Evolutionary conservation across 2,113 vertebrate genomes (phyloP), one percentile per base, ranked within the genome.

Genomic region (Melanostigma gelatinosum): DNA sequence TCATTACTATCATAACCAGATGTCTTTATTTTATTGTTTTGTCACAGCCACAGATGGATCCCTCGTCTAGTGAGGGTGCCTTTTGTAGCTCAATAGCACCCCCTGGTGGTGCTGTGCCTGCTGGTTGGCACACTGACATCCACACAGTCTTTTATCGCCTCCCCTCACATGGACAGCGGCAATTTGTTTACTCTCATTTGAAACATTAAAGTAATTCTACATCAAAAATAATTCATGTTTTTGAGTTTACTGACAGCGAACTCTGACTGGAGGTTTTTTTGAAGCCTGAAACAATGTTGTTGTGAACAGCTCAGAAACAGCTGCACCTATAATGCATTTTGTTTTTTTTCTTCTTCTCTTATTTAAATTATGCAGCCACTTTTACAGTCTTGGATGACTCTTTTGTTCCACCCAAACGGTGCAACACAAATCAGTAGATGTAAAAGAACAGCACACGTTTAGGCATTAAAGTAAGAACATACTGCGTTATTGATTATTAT

Each of bases 41-140:
- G 82, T 85, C 85, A 88, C 54, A 80, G 85, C 79, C 84, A 92
- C 91, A 91, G 90, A 93, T 92, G 81, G 75, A 86, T 86, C 87
- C 78, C 77, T 89, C 87, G 89, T 77, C 75, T 46, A 57, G 55
- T 27, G 62, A 68, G 80, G 71, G 72, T 10, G 85, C 64, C 92
- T 92, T 58, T 18, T 86, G 88, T 79, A 93, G 95, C 95, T 95
- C 95, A 94, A 95, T 92, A 95, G n/a, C 95, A 92, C 94, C 95
- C 91, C 94, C 95, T 93, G 92, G 94, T 94, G 95, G 94, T 75
- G 74, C 68, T 83, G 74, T n/a, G 27, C 15, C 62, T 87, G n/a
- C 61, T 66, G 74, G 87, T 86, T 89, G 89, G 91, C 88, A 91
- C 86, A 85, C 84, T 90, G 72, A 89, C 82, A 90, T 87, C 77